Percentiles rank a stretch among this genome's conserved stretches.
Conservation (phyloP, 2,888 invertebrate species). For the Merodon equestris region DNA sequence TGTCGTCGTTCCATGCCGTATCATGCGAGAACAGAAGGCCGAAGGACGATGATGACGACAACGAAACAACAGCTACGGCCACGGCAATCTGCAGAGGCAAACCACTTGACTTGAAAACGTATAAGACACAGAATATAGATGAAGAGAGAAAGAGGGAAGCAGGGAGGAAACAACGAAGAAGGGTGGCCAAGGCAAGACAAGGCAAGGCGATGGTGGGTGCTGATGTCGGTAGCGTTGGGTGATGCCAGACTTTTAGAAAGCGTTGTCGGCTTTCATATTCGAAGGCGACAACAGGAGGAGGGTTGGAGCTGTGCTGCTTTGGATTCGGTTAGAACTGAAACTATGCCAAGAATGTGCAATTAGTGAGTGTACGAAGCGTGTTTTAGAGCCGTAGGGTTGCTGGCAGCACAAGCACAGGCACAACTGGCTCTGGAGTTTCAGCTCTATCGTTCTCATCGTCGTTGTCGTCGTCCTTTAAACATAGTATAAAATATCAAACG, state of each 20-base stretch:
- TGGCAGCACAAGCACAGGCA: constrained; percentile 44
- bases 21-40: constrained; percentile 63
- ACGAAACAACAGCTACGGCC: too few relatives aligned
- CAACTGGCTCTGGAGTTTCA: constrained; percentile 53
- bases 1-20: too few relatives aligned
- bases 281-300: constrained; percentile 76
- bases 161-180: constrained; percentile 53
- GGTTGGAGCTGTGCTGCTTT: constrained; percentile 47
- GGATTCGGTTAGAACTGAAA: constrained; percentile 84
- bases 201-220: constrained; percentile 22
- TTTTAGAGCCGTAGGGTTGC: constrained; percentile 69
- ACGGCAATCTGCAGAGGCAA: constrained; percentile 52
- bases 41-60: constrained; percentile 45
- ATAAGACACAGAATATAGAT: constrained; percentile 50
- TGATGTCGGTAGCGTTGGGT: constrained; percentile 36
- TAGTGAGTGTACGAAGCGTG: constrained; percentile 83
- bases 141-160: too few relatives aligned
- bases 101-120: constrained; percentile 57
- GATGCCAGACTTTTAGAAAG: too few relatives aligned
- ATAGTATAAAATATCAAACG: constrained; percentile 68
- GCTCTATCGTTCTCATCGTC: constrained; percentile 22
- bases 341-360: constrained; percentile 98
- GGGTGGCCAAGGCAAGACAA: constrained; percentile 40
- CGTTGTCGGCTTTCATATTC: constrained; percentile 14
- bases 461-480: constrained; percentile 56